phyloP scores from a whole-genome alignment of 2,113 vertebrate species.

The Irena cyanogastra region DNA sequence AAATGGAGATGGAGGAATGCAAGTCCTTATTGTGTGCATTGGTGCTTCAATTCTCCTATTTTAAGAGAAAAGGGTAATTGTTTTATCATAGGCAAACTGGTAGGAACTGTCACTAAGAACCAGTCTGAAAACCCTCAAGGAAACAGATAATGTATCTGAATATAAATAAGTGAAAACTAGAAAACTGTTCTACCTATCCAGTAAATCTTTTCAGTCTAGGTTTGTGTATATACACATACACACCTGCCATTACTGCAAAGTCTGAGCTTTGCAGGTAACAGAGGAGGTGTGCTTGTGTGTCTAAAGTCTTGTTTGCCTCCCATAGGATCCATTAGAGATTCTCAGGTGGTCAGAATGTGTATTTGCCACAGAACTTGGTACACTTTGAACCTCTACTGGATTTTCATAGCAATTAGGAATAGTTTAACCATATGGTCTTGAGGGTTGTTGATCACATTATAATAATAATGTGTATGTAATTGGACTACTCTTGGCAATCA shows the following conservation, averaged over 20 bases:
- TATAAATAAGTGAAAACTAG: neutral
- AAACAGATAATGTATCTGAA: neutral
- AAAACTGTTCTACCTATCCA: accelerated
- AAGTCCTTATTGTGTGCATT: neutral
- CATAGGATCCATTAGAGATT: accelerated
- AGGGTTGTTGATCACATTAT: neutral
- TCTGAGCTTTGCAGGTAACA: neutral
- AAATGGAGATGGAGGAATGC: neutral
- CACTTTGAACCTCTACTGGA: neutral
- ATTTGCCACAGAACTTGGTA: neutral
- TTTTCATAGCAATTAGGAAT: neutral
- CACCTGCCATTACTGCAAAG: accelerated
- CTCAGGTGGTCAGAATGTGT: accelerated
- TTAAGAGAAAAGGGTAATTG: neutral
- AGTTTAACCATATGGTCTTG: neutral
- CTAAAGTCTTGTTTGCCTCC: neutral
- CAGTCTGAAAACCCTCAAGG: neutral
- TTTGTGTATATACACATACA: accelerated
- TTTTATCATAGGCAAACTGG: neutral
- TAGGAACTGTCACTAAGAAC: neutral
- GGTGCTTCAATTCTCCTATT: neutral
- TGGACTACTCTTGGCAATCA: neutral
- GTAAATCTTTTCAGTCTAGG: neutral
- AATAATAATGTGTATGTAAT: neutral
- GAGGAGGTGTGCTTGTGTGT: accelerated